Conservation (phyloP, 2,113 vertebrate genomes). For the Rhinoderma darwinii region DNA sequence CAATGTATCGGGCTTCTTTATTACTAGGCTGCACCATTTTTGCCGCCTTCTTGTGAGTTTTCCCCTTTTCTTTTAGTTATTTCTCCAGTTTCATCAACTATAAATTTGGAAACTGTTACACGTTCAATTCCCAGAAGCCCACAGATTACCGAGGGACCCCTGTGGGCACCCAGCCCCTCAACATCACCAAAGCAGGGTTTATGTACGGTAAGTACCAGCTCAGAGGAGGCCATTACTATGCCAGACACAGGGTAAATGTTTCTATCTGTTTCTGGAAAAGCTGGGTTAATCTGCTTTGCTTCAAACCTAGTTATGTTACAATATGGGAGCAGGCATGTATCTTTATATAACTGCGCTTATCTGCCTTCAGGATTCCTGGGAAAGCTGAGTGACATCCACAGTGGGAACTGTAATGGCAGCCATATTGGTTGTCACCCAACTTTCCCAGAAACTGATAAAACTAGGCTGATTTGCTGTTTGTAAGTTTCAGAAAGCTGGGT, state of each 20-base stretch:
- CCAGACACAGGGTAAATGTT: no score
- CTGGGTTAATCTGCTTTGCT: neutral
- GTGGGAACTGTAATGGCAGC: no score
- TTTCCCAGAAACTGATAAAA: neutral
- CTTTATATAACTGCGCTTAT: no score
- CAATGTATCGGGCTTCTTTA: neutral
- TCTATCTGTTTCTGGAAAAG: neutral
- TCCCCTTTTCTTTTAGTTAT: constrained; percentile 27
- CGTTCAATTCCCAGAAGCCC: constrained; percentile 62
- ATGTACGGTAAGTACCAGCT: constrained; percentile 54
- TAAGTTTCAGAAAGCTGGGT: no score
- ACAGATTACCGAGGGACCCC: constrained; percentile 54
- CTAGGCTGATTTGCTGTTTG: no score
- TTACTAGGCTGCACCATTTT: no score
- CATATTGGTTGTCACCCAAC: neutral
- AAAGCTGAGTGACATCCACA: no score
- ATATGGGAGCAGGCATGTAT: no score
- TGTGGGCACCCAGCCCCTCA: constrained; percentile 8
- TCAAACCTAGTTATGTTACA: no score
- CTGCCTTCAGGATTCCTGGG: no score
- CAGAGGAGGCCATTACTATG: no score
- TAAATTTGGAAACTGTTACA: constrained; percentile 64
- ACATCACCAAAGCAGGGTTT: constrained; percentile 62
- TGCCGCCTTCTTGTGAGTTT: neutral
- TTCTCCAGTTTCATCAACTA: constrained; percentile 63